Evolutionary conservation across 2,113 vertebrate genomes (phyloP).

Genomic region (Crotalus viridis): DNA sequence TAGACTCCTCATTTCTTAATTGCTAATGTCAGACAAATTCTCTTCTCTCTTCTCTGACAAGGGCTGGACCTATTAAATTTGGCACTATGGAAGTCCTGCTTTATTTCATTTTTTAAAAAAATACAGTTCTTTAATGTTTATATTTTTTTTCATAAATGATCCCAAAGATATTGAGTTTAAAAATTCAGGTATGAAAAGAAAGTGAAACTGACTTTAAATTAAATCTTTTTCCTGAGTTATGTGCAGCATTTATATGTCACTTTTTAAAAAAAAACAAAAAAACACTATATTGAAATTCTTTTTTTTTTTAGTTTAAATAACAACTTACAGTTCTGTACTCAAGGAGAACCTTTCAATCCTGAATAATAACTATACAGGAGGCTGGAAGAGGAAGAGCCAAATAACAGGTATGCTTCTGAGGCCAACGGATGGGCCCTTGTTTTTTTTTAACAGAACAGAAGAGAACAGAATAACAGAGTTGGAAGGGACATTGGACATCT

Average conservation of each 20-base stretch:
- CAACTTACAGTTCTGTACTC: not conserved
- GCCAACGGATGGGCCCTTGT: not conserved
- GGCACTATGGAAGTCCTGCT: not conserved
- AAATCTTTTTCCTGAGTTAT: not conserved
- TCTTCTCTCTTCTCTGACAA: not conserved
- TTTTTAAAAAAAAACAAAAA: not conserved
- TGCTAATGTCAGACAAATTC: not conserved
- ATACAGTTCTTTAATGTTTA: not conserved
- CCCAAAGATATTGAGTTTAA: not conserved
- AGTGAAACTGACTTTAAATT: not conserved
- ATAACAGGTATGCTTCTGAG: not conserved
- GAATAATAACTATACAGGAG: not conserved
- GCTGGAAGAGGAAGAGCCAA: not conserved
- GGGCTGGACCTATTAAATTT: not conserved
- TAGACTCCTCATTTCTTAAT: not conserved
- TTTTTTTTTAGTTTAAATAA: not conserved
- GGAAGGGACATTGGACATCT: not conserved
- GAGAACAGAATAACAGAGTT: too few relatives aligned
- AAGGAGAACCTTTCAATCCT: not conserved
- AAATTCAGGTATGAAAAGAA: not conserved
- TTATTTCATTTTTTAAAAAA: not conserved
- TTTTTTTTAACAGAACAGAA: not conserved
- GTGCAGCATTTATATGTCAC: not conserved
- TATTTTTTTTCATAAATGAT: not conserved
- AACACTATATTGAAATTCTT: not conserved